These are phyloP conservation scores for Halictus ligatus DNA, from an alignment of 2,888 invertebrate species.

Conservation along the genomic window DNA sequence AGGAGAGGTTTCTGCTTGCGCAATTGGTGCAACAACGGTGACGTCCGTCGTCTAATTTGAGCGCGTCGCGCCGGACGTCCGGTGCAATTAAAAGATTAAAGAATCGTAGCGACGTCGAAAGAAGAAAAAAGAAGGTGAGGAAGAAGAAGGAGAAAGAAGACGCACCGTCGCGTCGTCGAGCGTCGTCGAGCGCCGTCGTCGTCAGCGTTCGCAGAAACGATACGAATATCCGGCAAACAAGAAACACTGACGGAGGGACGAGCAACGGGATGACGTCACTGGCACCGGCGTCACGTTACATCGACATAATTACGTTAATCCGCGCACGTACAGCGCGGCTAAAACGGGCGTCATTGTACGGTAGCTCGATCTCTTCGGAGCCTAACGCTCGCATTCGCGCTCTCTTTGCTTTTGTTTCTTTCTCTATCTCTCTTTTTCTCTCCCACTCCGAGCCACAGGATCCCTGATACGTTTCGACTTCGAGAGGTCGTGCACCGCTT, in stretches of 20 bases:
- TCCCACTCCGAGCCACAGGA: background rate
- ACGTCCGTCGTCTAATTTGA: background rate
- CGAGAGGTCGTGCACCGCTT: constrained; percentile 6
- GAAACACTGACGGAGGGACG: constrained; percentile 46
- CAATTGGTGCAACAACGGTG: background rate
- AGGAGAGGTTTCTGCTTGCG: background rate
- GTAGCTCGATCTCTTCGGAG: constrained; percentile 34
- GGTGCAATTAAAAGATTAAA: constrained; percentile 22
- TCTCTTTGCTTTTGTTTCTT: background rate
- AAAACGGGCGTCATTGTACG: constrained; percentile 47
- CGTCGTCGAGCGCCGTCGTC: constrained; percentile 5
- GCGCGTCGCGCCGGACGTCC: constrained; percentile 43
- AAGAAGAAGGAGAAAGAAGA: background rate
- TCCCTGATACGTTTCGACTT: constrained; percentile 3
- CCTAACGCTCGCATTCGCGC: background rate
- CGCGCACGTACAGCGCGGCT: constrained; percentile 61
- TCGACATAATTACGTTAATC: constrained; percentile 77
- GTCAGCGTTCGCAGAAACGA: constrained; percentile 75
- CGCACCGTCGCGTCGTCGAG: background rate
- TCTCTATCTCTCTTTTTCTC: background rate
- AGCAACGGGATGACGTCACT: constrained; percentile 70
- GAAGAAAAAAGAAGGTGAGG: constrained; percentile 32
- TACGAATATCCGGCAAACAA: constrained; percentile 66
- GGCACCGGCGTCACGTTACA: constrained; percentile 75
- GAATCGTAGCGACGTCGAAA: background rate